Base-by-base conservation (phyloP, 2,888 invertebrate species). In the Hydriomena furcata region DNA sequence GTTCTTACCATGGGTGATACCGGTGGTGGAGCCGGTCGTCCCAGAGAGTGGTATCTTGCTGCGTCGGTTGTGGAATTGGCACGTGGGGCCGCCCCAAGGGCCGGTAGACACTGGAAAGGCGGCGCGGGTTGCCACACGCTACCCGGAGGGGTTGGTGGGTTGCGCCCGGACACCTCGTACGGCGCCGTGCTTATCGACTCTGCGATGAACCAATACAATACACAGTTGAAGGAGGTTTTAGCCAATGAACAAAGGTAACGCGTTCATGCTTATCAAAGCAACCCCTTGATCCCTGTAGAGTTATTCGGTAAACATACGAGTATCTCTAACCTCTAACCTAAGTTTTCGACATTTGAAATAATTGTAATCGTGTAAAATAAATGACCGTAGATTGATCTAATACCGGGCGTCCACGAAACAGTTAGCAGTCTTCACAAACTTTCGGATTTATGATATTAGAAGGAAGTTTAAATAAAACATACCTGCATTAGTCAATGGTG, bases 401-500 rank as follows among this genome's bases (percentile, higher is more conserved):
- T n/a, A n/a, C n/a, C n/a, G n/a, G n/a, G n/a, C n/a, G n/a, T n/a
- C n/a, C n/a, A n/a, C n/a, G n/a, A n/a, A n/a, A n/a, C n/a, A n/a
- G n/a, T n/a, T n/a, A n/a, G n/a, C n/a, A n/a, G n/a, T n/a, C n/a
- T n/a, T n/a, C n/a, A n/a, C n/a, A 17, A 4, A 17, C 17, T 17
- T 17, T 17, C 17, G 4, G 17, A 3, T 17, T 17, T 3, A 3
- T 17, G 2, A 17, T 4, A 3, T 2, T 17, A 17, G 2, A 17
- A 17, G 4, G 17, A 3, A 17, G 17, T 2, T 17, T 3, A 17
- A 17, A 17, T 17, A 17, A 2, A 17, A 50, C 45, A 56, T 59
- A 85, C 88, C 85, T 6, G 85, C 76, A 27, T 76, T 77, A 2
- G 94, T 93, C 0, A 95, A 93, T 55, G 97, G 96, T 0, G 96